A percentile compares a stretch with the other conserved stretches of the same genome.
Conservation (phyloP, 1,140 invertebrate genomes). For the Pseudachorutes palmiensis region DNA sequence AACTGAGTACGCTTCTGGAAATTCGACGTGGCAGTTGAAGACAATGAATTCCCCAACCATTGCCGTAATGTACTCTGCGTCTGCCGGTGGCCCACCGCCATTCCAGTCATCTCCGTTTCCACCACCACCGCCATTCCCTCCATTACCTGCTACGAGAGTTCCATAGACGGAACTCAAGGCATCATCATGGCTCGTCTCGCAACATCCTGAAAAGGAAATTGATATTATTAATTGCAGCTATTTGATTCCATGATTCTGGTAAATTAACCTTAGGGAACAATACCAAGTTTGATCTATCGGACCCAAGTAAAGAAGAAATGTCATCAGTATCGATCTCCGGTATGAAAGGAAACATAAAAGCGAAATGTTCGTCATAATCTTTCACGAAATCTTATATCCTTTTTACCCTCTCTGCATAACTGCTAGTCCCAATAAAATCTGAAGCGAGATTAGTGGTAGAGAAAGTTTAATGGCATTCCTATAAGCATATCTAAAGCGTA, state of each 20-base stretch:
- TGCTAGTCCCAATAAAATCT: no score
- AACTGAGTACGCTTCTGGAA: constrained; percentile 84
- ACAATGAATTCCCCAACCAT: constrained; percentile 90
- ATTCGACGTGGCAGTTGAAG: constrained; percentile 92
- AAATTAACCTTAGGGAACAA: neutral
- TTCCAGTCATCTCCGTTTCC: constrained; percentile 36
- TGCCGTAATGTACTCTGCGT: constrained; percentile 89
- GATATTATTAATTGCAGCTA: neutral
- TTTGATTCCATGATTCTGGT: neutral
- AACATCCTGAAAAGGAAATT: constrained; percentile 32
- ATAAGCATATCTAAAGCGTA: no score
- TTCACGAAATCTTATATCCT: no score
- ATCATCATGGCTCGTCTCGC: constrained; percentile 35
- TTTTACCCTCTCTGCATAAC: no score
- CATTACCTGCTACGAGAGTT: constrained; percentile 34
- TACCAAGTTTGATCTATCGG: no score
- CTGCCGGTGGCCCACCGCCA: constrained; percentile 42
- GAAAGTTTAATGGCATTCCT: no score
- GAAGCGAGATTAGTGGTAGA: no score
- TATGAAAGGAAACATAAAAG: no score
- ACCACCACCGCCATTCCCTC: constrained; percentile 29
- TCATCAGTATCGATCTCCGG: no score
- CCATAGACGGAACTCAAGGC: constrained; percentile 33
- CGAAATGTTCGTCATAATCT: no score
- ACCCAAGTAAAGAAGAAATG: no score